Evolutionary conservation across 2,113 vertebrate species (phyloP), one percentile per base, ranked within the genome.

Genomic region (Crotalus helleri): DNA sequence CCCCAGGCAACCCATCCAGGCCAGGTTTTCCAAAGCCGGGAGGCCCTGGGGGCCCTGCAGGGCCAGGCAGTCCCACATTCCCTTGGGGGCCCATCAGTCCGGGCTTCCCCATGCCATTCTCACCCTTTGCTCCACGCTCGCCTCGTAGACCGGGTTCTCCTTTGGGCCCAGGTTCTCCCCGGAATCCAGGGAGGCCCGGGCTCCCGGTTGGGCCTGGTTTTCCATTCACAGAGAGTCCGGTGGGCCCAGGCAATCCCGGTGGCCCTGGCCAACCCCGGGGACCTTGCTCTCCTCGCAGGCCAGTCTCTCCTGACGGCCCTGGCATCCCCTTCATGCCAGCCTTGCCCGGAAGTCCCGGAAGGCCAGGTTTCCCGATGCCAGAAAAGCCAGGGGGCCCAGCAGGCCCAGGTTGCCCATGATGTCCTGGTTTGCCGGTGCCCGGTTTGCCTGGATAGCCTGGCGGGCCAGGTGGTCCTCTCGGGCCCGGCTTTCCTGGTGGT

Each of bases 291-390:
- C 99, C 99, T 89, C 97, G 96, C 53, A 97, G 97, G 81, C 99
- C 99, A 0, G 96, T 95, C 89, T 99, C 98, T 0, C 99, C 99
- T 95, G 98, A 98, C 44, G 95, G 69, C 57, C 99, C 99, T 0
- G 97, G 95, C 93, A 97, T 97, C 88, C 99, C 99, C 93, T 98
- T 99, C 95, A 97, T 98, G 12, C 99, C 99, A 58, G 97, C 94
- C 96, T 99, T 99, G 88, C 99, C 99, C 0, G 99, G 99, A 13
- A 99, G 97, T 57, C 99, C 99, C 39, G 99, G 98, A 93, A 98
- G 97, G 93, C 99, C 99, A 0, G 99, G 98, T 93, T 99, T 99
- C 92, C 99, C 99, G 21, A 99, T 98, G 92, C 99, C 98, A 0
- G 98, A 98, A 97, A 99, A 98, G 49, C 99, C 99, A 1, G 98